Base-by-base conservation (phyloP, 2,888 invertebrate species). In the Lacanobia oleracea region DNA sequence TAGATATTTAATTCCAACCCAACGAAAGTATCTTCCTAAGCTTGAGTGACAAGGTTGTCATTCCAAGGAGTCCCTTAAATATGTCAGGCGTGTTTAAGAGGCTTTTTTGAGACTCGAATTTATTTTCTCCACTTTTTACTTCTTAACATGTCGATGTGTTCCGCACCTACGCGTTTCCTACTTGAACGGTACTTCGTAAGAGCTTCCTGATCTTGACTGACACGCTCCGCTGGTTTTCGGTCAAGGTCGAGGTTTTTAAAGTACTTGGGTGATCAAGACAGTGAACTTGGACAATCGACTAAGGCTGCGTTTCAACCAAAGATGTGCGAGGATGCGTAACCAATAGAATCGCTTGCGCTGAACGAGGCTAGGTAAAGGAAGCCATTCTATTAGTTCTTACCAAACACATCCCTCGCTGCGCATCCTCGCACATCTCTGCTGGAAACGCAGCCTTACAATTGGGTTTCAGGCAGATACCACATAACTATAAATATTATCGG, bases 181-280 rank as follows among this genome's bases (percentile, higher is more conserved):
- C 79, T 80, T 59, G 66, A 80, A 56, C 50, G 65, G 48, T 53
- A 77, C 79, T 69, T 63, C 45, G 51, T 60, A 66, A 82, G 51
- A 78, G 83, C 68, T 67, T 82, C 73, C 63, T 82, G 67, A 80
- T 83, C 83, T 83, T 79, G 83, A 83, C 67, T 79, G 83, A 79
- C 68, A 57, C 62, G 64, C 78, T 54, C 18, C 57, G 50, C 27
- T 45, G 43, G 50, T 57, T 62, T 43, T 54, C 45, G 73, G 65
- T 65, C 79, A 82, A 79, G 83, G 80, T 76, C 51, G 50, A 56
- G 43, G 48, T 23, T 56, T n/a, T 60, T 43, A 37, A 21, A 56
- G 45, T 45, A 72, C 54, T 76, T 61, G 40, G 43, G 16, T 43
- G 43, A 43, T 43, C 43, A 64, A 45, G 37, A 53, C 72, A 45